Percentiles rank a stretch among this genome's conserved stretches.
These are phyloP conservation scores for Cotesia vestalis DNA, from an alignment of 1,140 invertebrate species.

Conservation along the genomic window DNA sequence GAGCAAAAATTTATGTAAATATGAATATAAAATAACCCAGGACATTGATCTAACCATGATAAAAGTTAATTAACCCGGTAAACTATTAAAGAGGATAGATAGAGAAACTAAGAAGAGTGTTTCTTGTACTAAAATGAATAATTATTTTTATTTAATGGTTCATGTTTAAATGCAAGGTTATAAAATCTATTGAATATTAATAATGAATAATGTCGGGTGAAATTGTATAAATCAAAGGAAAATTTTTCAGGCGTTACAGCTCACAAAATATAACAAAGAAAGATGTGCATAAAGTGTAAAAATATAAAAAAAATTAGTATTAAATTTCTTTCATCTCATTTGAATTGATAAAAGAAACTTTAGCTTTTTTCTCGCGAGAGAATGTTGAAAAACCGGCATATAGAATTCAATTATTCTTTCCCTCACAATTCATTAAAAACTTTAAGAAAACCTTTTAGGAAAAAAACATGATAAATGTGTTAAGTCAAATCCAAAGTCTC, in stretches of 20 bases:
- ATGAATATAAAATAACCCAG: too few species aligned
- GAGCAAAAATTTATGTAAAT: too few species aligned
- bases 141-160: too few species aligned
- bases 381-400: neutral
- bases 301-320: neutral
- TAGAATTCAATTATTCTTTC: conserved; percentile 5
- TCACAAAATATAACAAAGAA: conserved; percentile 3
- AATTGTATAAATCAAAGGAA: conserved; percentile 8
- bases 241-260: neutral
- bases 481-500: neutral
- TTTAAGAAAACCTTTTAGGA: too few species aligned
- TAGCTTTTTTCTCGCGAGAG: neutral
- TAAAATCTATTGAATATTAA: neutral
- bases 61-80: too few species aligned
- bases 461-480: conserved; percentile 5
- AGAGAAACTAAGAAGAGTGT: too few species aligned
- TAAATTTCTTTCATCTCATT: conserved; percentile 15
- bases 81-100: too few species aligned
- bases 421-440: conserved; percentile 7
- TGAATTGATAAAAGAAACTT: conserved; percentile 4
- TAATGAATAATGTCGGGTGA: neutral
- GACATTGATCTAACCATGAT: too few species aligned
- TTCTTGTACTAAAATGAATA: too few species aligned
- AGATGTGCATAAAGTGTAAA: conserved; percentile 16
- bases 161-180: too few species aligned